phyloP scores from a whole-genome alignment of 2,113 vertebrate species.

The Anhinga anhinga region DNA sequence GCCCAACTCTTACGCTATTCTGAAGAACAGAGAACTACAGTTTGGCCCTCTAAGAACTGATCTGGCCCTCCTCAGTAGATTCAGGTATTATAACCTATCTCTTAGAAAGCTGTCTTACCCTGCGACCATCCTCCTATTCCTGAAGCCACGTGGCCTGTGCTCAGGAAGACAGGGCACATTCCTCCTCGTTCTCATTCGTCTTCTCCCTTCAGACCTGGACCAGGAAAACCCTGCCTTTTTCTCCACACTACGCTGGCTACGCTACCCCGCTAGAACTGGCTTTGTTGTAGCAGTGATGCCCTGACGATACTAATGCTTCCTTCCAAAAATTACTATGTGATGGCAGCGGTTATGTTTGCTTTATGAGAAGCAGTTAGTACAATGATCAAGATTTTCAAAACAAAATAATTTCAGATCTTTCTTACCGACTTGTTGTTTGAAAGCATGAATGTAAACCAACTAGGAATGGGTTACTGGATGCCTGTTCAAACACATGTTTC shows the following conservation, averaged over 20 bases:
- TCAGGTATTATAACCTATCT: neutral
- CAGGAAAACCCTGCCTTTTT: neutral
- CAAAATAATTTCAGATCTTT: neutral
- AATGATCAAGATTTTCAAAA: neutral
- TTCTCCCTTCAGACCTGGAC: neutral
- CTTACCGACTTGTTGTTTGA: slow-evolving; percentile 98
- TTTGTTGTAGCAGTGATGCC: neutral
- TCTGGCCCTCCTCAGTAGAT: fast-evolving
- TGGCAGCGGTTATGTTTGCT: neutral
- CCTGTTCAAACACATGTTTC: slow-evolving; percentile 98
- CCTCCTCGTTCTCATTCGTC: neutral
- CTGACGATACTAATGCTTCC: neutral
- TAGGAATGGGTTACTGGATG: slow-evolving; percentile 94
- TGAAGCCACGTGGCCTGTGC: neutral
- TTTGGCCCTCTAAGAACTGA: neutral
- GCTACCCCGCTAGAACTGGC: neutral
- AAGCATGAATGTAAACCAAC: slow-evolving; percentile 98
- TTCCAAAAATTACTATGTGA: neutral
- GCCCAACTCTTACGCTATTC: neutral
- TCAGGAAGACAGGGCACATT: neutral
- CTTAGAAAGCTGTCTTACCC: neutral
- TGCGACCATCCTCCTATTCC: neutral
- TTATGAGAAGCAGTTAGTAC: neutral
- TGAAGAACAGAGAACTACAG: neutral
- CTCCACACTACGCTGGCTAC: neutral